Percentiles rank a stretch among this genome's conserved stretches.
Conservation (phyloP, 1,140 invertebrate genomes). For the Tetramorium alpestre region DNA sequence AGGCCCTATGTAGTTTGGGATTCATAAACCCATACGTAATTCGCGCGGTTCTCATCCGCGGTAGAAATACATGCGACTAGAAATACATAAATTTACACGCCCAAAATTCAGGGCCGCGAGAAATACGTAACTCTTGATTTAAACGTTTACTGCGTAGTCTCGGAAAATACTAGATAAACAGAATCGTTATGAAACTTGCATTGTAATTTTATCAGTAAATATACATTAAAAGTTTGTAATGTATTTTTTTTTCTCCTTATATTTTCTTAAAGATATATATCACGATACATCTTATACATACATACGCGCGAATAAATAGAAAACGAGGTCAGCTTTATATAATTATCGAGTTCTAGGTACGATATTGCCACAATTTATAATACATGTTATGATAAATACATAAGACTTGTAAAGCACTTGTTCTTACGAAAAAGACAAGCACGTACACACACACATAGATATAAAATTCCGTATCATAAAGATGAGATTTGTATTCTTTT, state of each 20-base stretch:
- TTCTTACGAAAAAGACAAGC: background rate
- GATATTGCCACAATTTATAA: background rate
- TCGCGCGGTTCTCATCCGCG: background rate
- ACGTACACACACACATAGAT: background rate
- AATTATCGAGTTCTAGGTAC: background rate
- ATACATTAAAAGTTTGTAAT: background rate
- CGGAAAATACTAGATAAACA: background rate
- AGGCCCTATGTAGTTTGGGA: slow-evolving; percentile 21
- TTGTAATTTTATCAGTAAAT: background rate
- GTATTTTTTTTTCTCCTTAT: background rate
- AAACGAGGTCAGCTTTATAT: background rate
- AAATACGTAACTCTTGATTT: slow-evolving; percentile 17
- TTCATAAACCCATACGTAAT: slow-evolving; percentile 53
- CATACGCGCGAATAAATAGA: background rate
- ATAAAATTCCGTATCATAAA: background rate
- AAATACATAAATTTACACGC: slow-evolving; percentile 36
- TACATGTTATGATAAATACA: background rate
- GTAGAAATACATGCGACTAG: background rate
- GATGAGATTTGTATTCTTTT: background rate
- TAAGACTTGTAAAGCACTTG: background rate
- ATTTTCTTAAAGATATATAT: background rate
- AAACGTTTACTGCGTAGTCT: background rate
- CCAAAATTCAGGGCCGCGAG: slow-evolving; percentile 21
- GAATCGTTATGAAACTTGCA: background rate
- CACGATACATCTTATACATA: background rate